Percentiles rank a stretch among this genome's conserved stretches.
These are phyloP conservation scores for Pyrrhosoma nymphula DNA, from an alignment of 2,888 invertebrate species.

Conservation along the genomic window DNA sequence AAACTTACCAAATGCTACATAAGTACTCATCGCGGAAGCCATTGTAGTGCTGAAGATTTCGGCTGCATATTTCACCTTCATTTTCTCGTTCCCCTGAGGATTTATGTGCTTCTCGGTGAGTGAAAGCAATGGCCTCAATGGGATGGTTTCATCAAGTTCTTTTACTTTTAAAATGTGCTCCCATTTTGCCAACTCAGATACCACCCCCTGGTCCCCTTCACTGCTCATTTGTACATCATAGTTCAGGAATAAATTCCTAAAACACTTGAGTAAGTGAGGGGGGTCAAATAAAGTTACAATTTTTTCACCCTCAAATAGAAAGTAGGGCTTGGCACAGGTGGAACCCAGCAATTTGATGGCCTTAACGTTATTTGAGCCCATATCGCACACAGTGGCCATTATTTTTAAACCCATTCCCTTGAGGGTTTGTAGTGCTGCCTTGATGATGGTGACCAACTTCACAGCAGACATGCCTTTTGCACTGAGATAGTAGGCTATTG, in stretches of 20 bases:
- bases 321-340: neutral
- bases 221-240: neutral
- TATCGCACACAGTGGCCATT: slow-evolving; percentile 35
- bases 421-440: neutral
- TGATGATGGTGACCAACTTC: slow-evolving; percentile 18
- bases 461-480: neutral
- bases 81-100: neutral
- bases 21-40: slow-evolving; percentile 20
- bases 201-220: neutral
- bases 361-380: slow-evolving; percentile 47
- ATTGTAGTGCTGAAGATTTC: slow-evolving; percentile 68
- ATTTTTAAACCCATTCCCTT: slow-evolving; percentile 21
- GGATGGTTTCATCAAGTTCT: neutral
- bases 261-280: slow-evolving; percentile 8
- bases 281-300: slow-evolving; percentile 30
- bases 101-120: slow-evolving; percentile 16
- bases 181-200: slow-evolving; percentile 28
- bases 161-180: neutral
- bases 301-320: neutral
- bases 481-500: slow-evolving; percentile 30
- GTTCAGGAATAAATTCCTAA: neutral
- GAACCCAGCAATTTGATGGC: slow-evolving; percentile 6
- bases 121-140: neutral
- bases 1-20: slow-evolving; percentile 16
- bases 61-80: slow-evolving; percentile 64